Evolutionary conservation across 2,113 vertebrate genomes (phyloP).

Genomic region (Glaucidium brasilianum): DNA sequence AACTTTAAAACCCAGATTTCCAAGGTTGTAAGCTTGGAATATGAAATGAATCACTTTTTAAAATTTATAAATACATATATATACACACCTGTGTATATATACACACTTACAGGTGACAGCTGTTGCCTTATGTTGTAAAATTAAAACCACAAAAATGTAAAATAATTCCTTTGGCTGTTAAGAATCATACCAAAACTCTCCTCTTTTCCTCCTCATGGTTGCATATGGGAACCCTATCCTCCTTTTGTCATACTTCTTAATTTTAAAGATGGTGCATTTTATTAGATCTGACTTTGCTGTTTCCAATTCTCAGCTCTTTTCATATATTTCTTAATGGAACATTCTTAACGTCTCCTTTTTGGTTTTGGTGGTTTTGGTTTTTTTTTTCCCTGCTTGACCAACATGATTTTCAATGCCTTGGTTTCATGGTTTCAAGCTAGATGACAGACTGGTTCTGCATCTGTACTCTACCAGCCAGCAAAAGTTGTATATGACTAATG

Average conservation of each 20-base stretch:
- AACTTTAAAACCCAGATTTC: background rate
- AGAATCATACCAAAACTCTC: background rate
- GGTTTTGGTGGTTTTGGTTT: background rate
- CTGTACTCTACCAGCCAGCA: background rate
- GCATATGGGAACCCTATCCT: background rate
- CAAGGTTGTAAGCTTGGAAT: background rate
- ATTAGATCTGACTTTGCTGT: background rate
- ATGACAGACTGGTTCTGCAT: background rate
- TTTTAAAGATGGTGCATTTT: background rate
- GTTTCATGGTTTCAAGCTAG: background rate
- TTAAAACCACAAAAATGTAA: background rate
- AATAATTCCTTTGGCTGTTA: background rate
- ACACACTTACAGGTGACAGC: background rate
- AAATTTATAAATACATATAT: background rate
- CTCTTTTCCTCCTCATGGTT: background rate
- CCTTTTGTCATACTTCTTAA: background rate
- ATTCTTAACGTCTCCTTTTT: background rate
- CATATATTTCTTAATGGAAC: background rate
- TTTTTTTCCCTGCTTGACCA: background rate
- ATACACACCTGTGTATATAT: background rate
- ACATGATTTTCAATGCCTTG: background rate
- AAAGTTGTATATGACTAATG: background rate
- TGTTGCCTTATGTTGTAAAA: background rate
- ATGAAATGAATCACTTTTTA: background rate
- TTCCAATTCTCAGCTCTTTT: background rate